Base-by-base conservation (phyloP, 2,113 vertebrate genomes). In the Ictalurus furcatus region DNA sequence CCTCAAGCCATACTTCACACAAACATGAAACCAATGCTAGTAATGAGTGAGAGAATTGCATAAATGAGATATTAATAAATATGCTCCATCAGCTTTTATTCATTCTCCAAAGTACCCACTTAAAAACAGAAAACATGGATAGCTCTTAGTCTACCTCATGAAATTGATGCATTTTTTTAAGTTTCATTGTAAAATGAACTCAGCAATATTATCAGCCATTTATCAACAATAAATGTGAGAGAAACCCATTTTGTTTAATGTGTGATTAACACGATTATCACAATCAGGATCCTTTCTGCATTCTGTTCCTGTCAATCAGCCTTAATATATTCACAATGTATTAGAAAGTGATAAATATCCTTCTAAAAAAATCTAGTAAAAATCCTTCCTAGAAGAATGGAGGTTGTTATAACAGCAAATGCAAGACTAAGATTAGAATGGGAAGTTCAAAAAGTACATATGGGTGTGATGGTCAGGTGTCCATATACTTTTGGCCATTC, bases 81-180 rank as follows among this genome's bases (percentile, higher is more conserved):
- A 25, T 28, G 21, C 71, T 78, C 71, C 8, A 69, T 85, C 63
- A 85, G 40, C 40, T 85, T 85, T 69, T 30, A 52, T 69, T 69
- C 25, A 69, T 52, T 67, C 28, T 52, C 23, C 37, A 67, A 83
- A 48, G 37, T 48, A 67, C 23, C 12, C 16, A 52, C 44, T 71
- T 85, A 71, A 58, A 52, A 86, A 28, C 17, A 85, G 30, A 86
- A 28, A 74, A 25, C 48, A 56, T 23, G 5, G n/a, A 73, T 56
- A 56, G 19, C 52, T 73, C 34, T 23, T 58, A 8, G 13, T 59
- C 12, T 59, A 16, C 11, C 19, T 83, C n/a, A 37, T 59, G 21
- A 84, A 25, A 44, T 1, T 1, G 21, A 40, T 61, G 16, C 7
- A 48, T 48, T 48, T 67, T 67, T 85, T 69, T 48, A 5, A 67